These are phyloP conservation scores for Propithecus perrieri DNA, from an alignment of 2,797 vertebrate genomes.

Conservation along the genomic window DNA sequence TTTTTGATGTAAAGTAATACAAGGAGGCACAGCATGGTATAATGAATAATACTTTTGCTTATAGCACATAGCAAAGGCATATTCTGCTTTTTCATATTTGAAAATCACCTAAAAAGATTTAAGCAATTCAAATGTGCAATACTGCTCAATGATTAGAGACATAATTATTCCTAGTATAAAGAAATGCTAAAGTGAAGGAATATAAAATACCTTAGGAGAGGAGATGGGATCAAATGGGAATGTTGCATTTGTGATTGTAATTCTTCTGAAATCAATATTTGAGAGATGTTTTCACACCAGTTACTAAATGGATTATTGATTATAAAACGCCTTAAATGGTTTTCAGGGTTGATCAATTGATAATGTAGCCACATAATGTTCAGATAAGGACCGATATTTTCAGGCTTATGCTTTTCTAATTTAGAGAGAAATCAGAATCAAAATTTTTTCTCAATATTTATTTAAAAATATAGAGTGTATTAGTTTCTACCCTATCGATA, in stretches of 20 bases:
- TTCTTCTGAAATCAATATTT: slow-evolving; percentile 55
- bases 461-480: neutral
- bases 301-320: slow-evolving; percentile 27
- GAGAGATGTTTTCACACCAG: neutral
- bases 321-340: slow-evolving; percentile 16
- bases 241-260: slow-evolving; percentile 32
- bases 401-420: neutral
- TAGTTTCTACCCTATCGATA: neutral
- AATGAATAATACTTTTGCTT: slow-evolving; percentile 10
- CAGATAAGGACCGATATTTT: neutral
- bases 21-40: neutral
- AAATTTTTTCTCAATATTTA: neutral
- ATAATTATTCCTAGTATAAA: slow-evolving; percentile 26
- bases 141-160: neutral
- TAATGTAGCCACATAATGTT: neutral
- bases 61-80: neutral
- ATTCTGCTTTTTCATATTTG: slow-evolving; percentile 35
- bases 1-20: slow-evolving; percentile 27
- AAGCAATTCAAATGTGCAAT: slow-evolving; percentile 31
- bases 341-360: neutral
- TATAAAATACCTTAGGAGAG: neutral
- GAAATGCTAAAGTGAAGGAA: neutral
- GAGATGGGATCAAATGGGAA: neutral
- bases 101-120: slow-evolving; percentile 13
- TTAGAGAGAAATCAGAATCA: neutral